Evolutionary conservation across 2,797 vertebrate genomes (phyloP).

Genomic region (Natrix natrix): DNA sequence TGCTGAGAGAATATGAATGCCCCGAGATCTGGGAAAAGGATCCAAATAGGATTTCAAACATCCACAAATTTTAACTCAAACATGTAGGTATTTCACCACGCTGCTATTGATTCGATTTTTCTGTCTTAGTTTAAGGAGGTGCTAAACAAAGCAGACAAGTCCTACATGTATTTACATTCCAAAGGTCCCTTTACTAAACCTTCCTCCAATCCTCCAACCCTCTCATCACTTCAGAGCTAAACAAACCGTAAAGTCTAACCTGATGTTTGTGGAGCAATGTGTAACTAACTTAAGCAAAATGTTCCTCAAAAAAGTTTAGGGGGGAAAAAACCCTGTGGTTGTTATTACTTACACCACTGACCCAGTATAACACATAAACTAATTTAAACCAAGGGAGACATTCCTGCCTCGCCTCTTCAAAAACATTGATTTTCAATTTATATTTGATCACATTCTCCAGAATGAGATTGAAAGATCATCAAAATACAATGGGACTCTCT

Average conservation of each 20-base stretch:
- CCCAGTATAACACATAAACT: slow-evolving; percentile 26
- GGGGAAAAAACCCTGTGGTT: slow-evolving; percentile 37
- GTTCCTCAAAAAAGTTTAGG: slow-evolving; percentile 35
- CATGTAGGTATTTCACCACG: slow-evolving; percentile 80
- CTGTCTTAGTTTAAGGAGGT: slow-evolving; percentile 82
- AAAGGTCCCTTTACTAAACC: slow-evolving; percentile 72
- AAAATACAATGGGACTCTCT: not conserved
- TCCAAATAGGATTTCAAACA: slow-evolving; percentile 84
- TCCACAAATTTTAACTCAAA: slow-evolving; percentile 79
- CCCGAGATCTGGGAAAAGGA: slow-evolving; percentile 78
- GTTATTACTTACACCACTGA: slow-evolving; percentile 38
- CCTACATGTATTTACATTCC: slow-evolving; percentile 82
- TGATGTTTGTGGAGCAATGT: slow-evolving; percentile 64
- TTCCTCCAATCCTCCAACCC: slow-evolving; percentile 68
- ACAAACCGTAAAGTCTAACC: slow-evolving; percentile 76
- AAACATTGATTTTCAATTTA: slow-evolving; percentile 39
- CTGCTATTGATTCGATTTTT: slow-evolving; percentile 81
- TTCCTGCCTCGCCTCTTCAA: slow-evolving; percentile 53
- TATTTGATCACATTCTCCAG: not conserved
- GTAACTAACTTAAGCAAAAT: slow-evolving; percentile 67
- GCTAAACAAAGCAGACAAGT: slow-evolving; percentile 78
- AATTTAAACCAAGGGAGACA: slow-evolving; percentile 42
- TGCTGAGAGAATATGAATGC: slow-evolving; percentile 79
- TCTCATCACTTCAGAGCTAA: slow-evolving; percentile 76
- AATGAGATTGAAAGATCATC: not conserved